Evolutionary conservation across 92 coral and sea anemone species (phyloP).

Genomic region (Phenganax marumi): DNA sequence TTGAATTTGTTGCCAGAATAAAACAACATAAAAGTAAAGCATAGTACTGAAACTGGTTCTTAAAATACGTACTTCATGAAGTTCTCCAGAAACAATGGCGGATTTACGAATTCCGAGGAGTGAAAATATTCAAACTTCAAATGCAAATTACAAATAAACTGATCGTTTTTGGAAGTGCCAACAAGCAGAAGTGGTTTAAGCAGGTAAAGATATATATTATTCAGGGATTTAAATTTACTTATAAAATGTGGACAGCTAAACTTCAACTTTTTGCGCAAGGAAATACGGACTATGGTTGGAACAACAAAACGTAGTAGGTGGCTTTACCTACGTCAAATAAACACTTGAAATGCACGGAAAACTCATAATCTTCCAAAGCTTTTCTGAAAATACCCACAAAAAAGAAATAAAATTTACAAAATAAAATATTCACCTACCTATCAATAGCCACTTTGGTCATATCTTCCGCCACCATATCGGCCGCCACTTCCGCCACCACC

Average conservation of each 20-base stretch:
- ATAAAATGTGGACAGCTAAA: background rate
- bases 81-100: background rate
- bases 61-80: background rate
- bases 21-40: no score
- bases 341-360: no score
- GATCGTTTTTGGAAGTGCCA: slow-evolving; percentile 1
- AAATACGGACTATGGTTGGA: background rate
- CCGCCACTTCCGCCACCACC: slow-evolving; percentile 2
- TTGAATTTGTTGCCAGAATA: no score
- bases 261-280: background rate
- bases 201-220: background rate
- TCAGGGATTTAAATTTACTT: background rate
- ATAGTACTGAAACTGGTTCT: background rate
- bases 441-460: background rate
- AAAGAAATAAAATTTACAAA: background rate
- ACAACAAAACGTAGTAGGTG: no score
- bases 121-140: background rate
- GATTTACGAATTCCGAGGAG: background rate
- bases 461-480: background rate
- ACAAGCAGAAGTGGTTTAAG: background rate
- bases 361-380: no score
- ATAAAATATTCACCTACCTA: background rate
- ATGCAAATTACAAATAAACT: background rate
- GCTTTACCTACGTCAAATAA: no score
- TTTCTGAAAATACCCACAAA: background rate